Evolutionary conservation across 2,797 vertebrate genomes (phyloP).

Genomic region (Triplophysa bombifrons): DNA sequence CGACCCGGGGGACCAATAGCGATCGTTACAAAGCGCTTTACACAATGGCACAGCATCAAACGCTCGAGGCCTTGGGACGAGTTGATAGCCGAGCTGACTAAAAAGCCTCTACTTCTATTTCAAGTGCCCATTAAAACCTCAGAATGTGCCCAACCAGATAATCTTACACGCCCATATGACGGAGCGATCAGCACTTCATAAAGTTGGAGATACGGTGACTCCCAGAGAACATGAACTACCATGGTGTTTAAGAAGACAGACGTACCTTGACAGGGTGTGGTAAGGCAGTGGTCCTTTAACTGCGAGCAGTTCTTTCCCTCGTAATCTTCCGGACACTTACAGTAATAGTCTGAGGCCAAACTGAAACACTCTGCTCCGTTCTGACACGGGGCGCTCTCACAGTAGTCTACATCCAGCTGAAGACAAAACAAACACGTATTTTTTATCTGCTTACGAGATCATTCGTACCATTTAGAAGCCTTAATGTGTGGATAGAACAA

Average conservation of each 20-base stretch:
- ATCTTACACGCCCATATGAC: slow-evolving; percentile 4
- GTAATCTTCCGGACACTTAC: slow-evolving; percentile 94
- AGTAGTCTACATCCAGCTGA: slow-evolving; percentile 97
- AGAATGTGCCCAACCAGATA: slow-evolving; percentile 38
- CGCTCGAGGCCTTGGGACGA: slow-evolving; percentile 13
- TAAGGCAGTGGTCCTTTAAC: slow-evolving; percentile 97
- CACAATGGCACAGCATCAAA: slow-evolving; percentile 46
- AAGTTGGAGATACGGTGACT: slow-evolving; percentile 4
- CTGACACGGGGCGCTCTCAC: slow-evolving; percentile 92
- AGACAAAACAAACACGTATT: slow-evolving; percentile 30
- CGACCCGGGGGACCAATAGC: slow-evolving; percentile 7
- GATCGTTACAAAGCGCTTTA: background rate
- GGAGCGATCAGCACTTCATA: slow-evolving; percentile 21
- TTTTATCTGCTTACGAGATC: background rate
- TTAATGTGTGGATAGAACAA: background rate
- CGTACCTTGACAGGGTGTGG: slow-evolving; percentile 92
- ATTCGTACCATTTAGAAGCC: background rate
- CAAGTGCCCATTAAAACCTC: slow-evolving; percentile 36
- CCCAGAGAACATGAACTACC: background rate
- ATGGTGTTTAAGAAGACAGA: background rate
- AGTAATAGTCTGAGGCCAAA: slow-evolving; percentile 92
- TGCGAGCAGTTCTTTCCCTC: slow-evolving; percentile 99
- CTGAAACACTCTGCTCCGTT: slow-evolving; percentile 93
- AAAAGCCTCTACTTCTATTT: slow-evolving; percentile 32
- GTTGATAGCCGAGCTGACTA: slow-evolving; percentile 30